phyloP scores from a whole-genome alignment of 2,113 vertebrate genomes.

The Tyrannus savana region DNA sequence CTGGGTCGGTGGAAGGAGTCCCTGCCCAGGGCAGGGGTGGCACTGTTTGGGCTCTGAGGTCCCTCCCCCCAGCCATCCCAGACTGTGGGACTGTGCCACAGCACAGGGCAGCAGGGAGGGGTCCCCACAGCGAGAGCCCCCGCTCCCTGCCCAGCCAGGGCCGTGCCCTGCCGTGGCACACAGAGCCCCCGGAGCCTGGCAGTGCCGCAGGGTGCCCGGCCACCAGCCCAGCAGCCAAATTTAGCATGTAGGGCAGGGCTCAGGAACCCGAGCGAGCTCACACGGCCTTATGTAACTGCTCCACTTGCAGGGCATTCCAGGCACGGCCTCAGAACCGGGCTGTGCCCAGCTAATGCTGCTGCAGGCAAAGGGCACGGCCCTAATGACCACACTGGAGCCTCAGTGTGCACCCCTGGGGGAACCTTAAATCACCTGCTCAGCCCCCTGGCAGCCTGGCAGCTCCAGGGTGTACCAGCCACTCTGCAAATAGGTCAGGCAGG shows the following conservation, averaged over 20 bases:
- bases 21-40: not conserved
- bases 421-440: not conserved
- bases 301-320: not conserved
- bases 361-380: not conserved
- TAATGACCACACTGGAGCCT: not conserved
- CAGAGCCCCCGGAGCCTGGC: rapidly evolving
- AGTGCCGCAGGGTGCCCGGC: not conserved
- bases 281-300: not conserved
- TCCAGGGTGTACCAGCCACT: not conserved
- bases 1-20: not conserved
- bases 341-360: not conserved
- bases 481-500: slow-evolving; percentile 19
- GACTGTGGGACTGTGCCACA: rapidly evolving
- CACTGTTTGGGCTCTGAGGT: not conserved
- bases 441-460: not conserved
- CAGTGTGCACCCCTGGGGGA: not conserved
- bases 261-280: not conserved
- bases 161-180: too few relatives aligned
- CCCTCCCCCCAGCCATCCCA: rapidly evolving
- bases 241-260: not conserved
- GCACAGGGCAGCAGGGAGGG: not conserved
- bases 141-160: too few relatives aligned
- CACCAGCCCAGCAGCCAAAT: not conserved
- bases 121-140: too few relatives aligned
- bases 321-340: not conserved